Evolutionary conservation across 2,888 invertebrate species (phyloP).

Genomic region (Zhuqinia jingwanae): DNA sequence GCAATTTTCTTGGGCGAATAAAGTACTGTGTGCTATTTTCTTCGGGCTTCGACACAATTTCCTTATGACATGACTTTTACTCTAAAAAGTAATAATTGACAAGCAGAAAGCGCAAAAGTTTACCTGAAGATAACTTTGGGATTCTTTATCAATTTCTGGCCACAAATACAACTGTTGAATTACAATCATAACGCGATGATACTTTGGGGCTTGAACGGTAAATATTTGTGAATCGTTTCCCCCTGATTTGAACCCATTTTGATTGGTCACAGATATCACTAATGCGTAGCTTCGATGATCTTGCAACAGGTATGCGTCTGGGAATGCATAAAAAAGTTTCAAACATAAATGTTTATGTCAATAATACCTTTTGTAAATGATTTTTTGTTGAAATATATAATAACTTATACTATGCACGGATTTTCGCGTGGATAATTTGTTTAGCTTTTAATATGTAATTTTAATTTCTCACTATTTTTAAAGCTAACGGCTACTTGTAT

Average conservation of each 20-base stretch:
- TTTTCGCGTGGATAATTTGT: no score
- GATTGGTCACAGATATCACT: conserved; percentile 49
- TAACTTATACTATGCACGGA: no score
- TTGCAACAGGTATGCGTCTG: conserved; percentile 55
- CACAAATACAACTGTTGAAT: conserved; percentile 56
- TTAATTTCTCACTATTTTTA: conserved; percentile 53
- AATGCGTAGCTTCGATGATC: conserved; percentile 49
- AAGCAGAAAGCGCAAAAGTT: not conserved
- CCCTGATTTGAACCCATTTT: conserved; percentile 53
- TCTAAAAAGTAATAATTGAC: no score
- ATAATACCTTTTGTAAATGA: not conserved
- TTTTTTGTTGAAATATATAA: no score
- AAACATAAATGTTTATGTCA: no score
- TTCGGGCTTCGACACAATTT: no score
- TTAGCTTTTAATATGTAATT: no score
- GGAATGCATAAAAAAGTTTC: not conserved
- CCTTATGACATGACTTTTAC: no score
- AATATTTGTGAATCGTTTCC: conserved; percentile 60
- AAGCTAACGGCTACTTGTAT: not conserved
- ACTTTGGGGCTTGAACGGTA: conserved; percentile 52
- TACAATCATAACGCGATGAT: conserved; percentile 60
- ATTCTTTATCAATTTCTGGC: conserved; percentile 46
- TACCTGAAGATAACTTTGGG: conserved; percentile 56
- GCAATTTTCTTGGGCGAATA: not conserved
- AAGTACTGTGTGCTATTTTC: no score